These are phyloP conservation scores for Diprion similis DNA, from an alignment of 1,140 invertebrate genomes.

Conservation along the genomic window DNA sequence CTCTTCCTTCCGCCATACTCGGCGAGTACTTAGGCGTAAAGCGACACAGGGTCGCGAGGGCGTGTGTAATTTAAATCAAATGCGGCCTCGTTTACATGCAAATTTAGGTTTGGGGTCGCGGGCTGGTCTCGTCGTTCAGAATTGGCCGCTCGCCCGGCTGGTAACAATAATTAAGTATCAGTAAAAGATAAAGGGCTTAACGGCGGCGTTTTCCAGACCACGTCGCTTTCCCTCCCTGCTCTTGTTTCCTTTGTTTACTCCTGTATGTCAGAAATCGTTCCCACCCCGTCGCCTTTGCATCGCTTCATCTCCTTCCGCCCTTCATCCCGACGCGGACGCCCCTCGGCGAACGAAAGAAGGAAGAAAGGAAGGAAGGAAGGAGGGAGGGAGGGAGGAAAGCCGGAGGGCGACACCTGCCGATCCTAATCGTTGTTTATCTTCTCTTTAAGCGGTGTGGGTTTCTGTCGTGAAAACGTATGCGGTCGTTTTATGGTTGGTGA, in stretches of 20 bases:
- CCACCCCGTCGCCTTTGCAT: not conserved
- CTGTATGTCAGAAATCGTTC: not conserved
- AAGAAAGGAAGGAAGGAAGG: no score
- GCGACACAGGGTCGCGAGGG: not conserved
- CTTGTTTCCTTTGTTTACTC: not conserved
- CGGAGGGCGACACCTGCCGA: not conserved
- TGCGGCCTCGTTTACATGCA: slow-evolving; percentile 6
- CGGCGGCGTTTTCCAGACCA: not conserved
- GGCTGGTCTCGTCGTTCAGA: not conserved
- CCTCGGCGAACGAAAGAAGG: no score
- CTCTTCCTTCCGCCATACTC: not conserved
- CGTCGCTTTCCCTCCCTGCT: no score
- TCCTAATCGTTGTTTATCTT: slow-evolving; percentile 3
- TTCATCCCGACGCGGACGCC: no score
- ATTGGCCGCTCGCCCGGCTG: not conserved
- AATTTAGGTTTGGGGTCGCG: not conserved
- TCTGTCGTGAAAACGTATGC: not conserved
- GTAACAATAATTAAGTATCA: slow-evolving; percentile 2
- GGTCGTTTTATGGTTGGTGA: not conserved
- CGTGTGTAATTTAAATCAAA: slow-evolving; percentile 3
- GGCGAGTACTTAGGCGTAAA: not conserved
- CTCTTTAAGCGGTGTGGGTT: not conserved
- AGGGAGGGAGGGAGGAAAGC: no score
- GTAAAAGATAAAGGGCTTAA: not conserved
- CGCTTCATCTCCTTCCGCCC: not conserved